Conservation (phyloP, 2,797 vertebrate species). For the Antennarius maculatus region DNA sequence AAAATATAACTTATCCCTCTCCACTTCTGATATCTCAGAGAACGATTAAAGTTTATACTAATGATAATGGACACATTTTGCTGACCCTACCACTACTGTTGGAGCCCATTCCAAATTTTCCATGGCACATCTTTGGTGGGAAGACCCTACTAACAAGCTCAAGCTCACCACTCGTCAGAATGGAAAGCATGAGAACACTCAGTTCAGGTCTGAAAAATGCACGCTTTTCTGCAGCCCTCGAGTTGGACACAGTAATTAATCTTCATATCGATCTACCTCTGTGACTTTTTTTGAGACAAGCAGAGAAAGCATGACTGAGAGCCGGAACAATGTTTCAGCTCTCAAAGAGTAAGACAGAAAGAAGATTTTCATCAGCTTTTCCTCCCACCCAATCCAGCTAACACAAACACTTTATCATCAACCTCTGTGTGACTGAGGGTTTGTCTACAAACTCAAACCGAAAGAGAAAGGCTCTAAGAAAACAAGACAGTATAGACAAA, state of each 20-base stretch:
- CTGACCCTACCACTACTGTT: conserved; percentile 50
- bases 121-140: conserved; percentile 66
- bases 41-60: conserved; percentile 45
- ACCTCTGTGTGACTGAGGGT: conserved; percentile 25
- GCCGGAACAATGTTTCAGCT: conserved; percentile 37
- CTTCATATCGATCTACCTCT: conserved; percentile 67
- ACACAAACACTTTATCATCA: conserved; percentile 23
- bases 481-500: background rate
- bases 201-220: conserved; percentile 73
- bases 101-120: conserved; percentile 71
- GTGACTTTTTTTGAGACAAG: conserved; percentile 57
- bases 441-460: conserved; percentile 31
- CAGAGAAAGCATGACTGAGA: conserved; percentile 52
- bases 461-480: conserved; percentile 16
- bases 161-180: conserved; percentile 52
- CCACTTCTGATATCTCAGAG: conserved; percentile 36
- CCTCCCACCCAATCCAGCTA: conserved; percentile 38
- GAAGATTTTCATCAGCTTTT: conserved; percentile 36
- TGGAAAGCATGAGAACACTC: conserved; percentile 70
- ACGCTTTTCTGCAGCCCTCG: conserved; percentile 62
- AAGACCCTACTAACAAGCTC: conserved; percentile 76
- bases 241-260: conserved; percentile 79
- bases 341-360: conserved; percentile 24
- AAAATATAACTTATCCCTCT: conserved; percentile 4
- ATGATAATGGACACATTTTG: conserved; percentile 35